phyloP scores from a whole-genome alignment of 2,888 invertebrate genomes.

The Drosophila formosana region DNA sequence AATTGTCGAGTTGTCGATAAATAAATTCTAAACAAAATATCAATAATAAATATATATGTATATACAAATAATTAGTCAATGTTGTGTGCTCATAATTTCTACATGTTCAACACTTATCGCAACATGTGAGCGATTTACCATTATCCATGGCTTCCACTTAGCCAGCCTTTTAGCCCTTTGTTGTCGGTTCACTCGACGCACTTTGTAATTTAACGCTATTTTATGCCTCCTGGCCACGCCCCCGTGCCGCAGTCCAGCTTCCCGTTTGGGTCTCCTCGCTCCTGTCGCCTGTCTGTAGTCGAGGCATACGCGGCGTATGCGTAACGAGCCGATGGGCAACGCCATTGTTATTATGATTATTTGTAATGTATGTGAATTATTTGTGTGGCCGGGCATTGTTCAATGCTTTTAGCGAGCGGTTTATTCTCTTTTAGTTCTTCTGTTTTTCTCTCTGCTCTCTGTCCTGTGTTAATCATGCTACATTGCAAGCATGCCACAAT shows the following conservation, averaged over 20 bases:
- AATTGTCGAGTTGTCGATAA: too few relatives aligned
- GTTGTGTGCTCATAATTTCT: background rate
- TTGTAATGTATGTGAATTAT: slow-evolving; percentile 61
- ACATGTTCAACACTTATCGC: background rate
- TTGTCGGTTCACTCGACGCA: slow-evolving; percentile 18
- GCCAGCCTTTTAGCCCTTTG: slow-evolving; percentile 2
- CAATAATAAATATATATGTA: background rate
- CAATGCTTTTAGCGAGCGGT: slow-evolving; percentile 65
- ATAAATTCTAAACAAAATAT: background rate
- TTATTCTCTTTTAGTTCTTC: slow-evolving; percentile 52
- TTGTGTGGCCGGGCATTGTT: slow-evolving; percentile 47
- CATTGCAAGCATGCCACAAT: slow-evolving; percentile 69
- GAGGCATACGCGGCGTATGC: slow-evolving; percentile 48
- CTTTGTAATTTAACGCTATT: slow-evolving; percentile 58
- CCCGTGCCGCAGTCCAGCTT: slow-evolving; percentile 18
- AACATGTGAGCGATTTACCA: background rate
- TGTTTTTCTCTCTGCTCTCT: slow-evolving; percentile 14
- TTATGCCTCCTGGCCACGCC: slow-evolving; percentile 54
- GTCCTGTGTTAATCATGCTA: slow-evolving; percentile 71
- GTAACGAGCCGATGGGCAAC: slow-evolving; percentile 41
- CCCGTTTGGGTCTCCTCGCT: slow-evolving; percentile 2
- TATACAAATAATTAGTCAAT: background rate
- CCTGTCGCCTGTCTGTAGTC: slow-evolving; percentile 9
- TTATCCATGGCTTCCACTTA: background rate
- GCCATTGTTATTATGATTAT: slow-evolving; percentile 71